Percentiles rank a stretch among this genome's conserved stretches.
These are phyloP conservation scores for Elanoides forficatus DNA, from an alignment of 2,113 vertebrate species.

Conservation along the genomic window DNA sequence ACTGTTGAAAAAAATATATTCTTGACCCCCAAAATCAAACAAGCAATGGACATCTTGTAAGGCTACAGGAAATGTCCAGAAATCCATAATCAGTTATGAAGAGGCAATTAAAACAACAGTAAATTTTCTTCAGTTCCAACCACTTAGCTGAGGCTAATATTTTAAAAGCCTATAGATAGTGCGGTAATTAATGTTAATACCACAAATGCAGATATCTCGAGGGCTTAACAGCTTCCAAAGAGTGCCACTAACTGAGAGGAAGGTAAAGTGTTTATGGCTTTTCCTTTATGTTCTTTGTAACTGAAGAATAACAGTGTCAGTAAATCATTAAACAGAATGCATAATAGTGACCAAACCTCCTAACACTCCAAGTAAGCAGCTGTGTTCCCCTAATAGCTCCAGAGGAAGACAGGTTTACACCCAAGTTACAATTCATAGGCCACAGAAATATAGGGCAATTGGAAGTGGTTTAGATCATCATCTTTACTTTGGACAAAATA, in stretches of 20 bases:
- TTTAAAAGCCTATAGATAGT: not conserved
- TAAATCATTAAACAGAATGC: not conserved
- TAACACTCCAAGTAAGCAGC: not conserved
- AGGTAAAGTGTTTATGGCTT: not conserved
- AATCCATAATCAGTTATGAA: not conserved
- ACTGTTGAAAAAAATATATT: not conserved
- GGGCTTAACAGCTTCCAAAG: not conserved
- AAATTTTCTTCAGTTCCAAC: not conserved
- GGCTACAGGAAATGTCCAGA: not conserved
- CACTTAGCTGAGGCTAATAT: not conserved
- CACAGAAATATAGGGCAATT: not conserved
- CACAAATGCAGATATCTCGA: not conserved
- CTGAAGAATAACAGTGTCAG: not conserved
- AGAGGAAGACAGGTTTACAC: not conserved
- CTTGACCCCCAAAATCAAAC: not conserved
- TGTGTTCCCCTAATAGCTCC: not conserved
- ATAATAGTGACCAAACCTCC: not conserved
- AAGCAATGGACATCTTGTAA: not conserved
- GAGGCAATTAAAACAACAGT: not conserved
- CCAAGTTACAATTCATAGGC: not conserved
- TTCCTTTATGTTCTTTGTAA: not conserved
- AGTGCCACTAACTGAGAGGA: not conserved
- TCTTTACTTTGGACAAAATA: not conserved
- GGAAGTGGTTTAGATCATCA: not conserved
- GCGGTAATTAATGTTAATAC: not conserved